Evolutionary conservation across 2,888 invertebrate species (phyloP).

Genomic region (Odontomyia ornata): DNA sequence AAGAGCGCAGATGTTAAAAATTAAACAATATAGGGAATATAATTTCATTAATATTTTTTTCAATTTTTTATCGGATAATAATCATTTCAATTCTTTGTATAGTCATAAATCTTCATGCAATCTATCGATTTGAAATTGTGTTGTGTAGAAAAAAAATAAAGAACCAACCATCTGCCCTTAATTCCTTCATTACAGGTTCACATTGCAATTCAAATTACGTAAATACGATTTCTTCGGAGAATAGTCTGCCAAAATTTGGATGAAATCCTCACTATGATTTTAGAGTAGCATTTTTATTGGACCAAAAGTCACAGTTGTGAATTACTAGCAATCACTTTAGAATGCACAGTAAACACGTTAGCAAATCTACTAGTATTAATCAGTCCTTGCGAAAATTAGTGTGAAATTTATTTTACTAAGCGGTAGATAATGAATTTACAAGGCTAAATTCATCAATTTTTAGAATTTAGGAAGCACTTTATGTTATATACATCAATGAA

Average conservation of each 20-base stretch:
- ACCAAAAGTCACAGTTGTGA: neutral
- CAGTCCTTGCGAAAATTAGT: too few species aligned
- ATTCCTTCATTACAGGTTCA: conserved; percentile 50
- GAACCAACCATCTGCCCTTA: conserved; percentile 45
- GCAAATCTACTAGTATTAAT: too few species aligned
- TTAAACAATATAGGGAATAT: too few species aligned
- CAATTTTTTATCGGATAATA: too few species aligned
- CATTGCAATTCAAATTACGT: conserved; percentile 33
- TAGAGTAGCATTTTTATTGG: neutral
- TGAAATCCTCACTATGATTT: conserved; percentile 14
- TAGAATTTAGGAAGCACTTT: too few species aligned
- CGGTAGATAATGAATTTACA: too few species aligned
- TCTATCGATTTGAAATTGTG: neutral
- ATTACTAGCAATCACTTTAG: neutral
- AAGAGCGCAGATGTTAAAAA: too few species aligned
- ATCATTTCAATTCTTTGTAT: neutral
- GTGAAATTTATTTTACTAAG: too few species aligned
- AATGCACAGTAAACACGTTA: neutral
- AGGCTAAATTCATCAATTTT: too few species aligned
- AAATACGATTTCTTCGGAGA: conserved; percentile 37
- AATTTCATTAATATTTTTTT: too few species aligned
- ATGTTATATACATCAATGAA: too few species aligned
- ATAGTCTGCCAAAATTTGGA: conserved; percentile 44
- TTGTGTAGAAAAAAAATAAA: conserved; percentile 29
- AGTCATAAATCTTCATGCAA: neutral